Evolutionary conservation across 2,113 vertebrate species (phyloP), one percentile per base, ranked within the genome.

Genomic region (Prinia subflava): DNA sequence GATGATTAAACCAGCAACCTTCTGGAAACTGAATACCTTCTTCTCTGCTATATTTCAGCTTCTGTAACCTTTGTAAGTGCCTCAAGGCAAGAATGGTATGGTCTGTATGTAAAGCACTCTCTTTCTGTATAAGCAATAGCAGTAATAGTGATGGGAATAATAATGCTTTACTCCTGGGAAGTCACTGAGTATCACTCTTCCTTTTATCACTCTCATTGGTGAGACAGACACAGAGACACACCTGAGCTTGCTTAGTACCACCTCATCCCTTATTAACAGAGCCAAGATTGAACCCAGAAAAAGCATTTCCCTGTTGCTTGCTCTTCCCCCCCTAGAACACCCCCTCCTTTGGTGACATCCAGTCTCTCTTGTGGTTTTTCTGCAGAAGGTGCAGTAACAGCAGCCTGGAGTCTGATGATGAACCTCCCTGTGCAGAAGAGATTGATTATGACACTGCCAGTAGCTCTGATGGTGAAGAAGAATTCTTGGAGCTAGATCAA

Each of bases 391-490:
- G 83, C 90, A 95, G 70, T 88, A 95, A 46, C 87, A 73, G 59
- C 84, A 47, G 81, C 22, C 42, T 74, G 28, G 97, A 98, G 42
- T 81, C 90, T 52, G 99, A 99, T 2, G 99, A 99, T 5, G 99
- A 99, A 86, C 99, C 99, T n/a, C 97, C 98, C 1, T 99, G 98
- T 75, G 81, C 84, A 27, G 99, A 99, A 92, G 98, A 99, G 85
- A 98, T 99, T 0, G 98, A 99, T 95, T 99, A 99, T 60, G 95
- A 95, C 25, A 81, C 95, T 46, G 97, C 97, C 71, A 96, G 95
- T 81, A 96, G 94, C 92, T 97, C 95, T 11, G 97, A 98, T 31
- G 90, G 53, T 0, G 97, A 98, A 53, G 94, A 67, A 17, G 95
- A 95, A 68, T 77, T 96, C 75, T 83, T 47, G 0, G 98, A 98